Percentiles rank a stretch among this genome's conserved stretches.
Evolutionary conservation across 2,888 invertebrate species (phyloP).

Genomic region (Sisyra terminalis): DNA sequence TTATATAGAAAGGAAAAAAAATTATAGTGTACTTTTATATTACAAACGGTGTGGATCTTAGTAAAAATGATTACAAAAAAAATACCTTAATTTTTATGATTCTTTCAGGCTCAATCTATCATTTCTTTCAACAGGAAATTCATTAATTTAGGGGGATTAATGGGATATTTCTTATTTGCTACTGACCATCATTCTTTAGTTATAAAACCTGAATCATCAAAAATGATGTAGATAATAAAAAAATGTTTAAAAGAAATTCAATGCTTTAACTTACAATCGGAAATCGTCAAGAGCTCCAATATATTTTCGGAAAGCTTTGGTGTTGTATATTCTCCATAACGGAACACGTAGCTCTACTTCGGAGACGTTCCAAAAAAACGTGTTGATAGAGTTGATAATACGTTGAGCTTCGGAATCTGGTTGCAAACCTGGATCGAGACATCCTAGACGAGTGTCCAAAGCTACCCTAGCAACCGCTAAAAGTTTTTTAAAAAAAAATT

Average conservation of each 20-base stretch:
- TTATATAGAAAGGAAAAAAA: too few relatives aligned
- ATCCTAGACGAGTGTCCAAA: constrained; percentile 63
- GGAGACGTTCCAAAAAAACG: constrained; percentile 61
- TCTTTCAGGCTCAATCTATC: too few relatives aligned
- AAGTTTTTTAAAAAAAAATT: constrained; percentile 9
- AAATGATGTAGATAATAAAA: too few relatives aligned
- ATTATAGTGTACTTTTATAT: too few relatives aligned
- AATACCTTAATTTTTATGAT: too few relatives aligned
- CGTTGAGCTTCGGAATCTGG: constrained; percentile 47
- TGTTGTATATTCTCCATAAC: constrained; percentile 55
- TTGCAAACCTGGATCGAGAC: constrained; percentile 35
- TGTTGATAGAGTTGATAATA: constrained; percentile 62
- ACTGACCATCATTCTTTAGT: too few relatives aligned
- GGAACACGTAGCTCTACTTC: constrained; percentile 59
- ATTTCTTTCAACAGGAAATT: too few relatives aligned
- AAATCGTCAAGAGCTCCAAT: constrained; percentile 55
- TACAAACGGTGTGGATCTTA: too few relatives aligned
- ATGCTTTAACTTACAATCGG: constrained; percentile 36
- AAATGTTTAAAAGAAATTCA: background rate
- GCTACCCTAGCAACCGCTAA: constrained; percentile 68
- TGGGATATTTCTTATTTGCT: too few relatives aligned
- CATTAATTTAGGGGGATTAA: too few relatives aligned
- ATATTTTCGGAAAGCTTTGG: constrained; percentile 51
- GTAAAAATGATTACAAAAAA: too few relatives aligned
- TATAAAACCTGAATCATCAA: too few relatives aligned